Conservation (phyloP, 2,113 vertebrate genomes). For the Actinemys pallida region DNA sequence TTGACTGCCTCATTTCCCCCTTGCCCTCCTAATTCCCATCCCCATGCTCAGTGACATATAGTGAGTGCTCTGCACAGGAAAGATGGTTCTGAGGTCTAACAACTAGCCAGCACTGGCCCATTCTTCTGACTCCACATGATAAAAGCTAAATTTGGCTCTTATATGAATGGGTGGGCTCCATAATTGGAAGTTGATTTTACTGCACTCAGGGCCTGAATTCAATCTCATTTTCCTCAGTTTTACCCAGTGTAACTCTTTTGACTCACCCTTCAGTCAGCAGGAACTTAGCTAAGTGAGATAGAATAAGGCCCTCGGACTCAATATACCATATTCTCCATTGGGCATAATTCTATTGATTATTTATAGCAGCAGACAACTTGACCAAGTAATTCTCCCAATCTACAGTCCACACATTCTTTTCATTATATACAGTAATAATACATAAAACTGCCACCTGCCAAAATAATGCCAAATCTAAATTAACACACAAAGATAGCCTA, state of each 20-base stretch:
- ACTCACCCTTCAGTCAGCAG: no score
- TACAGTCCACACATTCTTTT: background rate
- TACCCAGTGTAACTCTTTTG: background rate
- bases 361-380: background rate
- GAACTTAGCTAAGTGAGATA: no score
- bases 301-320: background rate
- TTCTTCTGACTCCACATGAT: background rate
- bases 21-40: background rate
- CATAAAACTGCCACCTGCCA: background rate
- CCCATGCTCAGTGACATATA: background rate
- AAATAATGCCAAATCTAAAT: background rate
- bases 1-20: background rate
- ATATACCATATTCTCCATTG: background rate
- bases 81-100: background rate
- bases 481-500: background rate
- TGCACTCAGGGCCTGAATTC: background rate
- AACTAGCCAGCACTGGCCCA: background rate
- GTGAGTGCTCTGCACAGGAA: background rate
- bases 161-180: fast-evolving
- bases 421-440: background rate
- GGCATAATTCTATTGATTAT: background rate
- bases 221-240: background rate
- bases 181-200: fast-evolving
- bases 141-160: background rate
- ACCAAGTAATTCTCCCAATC: background rate